A percentile compares a stretch with the other conserved stretches of the same genome.
Conservation (phyloP, 2,113 vertebrate genomes). For the Ameiurus melas region DNA sequence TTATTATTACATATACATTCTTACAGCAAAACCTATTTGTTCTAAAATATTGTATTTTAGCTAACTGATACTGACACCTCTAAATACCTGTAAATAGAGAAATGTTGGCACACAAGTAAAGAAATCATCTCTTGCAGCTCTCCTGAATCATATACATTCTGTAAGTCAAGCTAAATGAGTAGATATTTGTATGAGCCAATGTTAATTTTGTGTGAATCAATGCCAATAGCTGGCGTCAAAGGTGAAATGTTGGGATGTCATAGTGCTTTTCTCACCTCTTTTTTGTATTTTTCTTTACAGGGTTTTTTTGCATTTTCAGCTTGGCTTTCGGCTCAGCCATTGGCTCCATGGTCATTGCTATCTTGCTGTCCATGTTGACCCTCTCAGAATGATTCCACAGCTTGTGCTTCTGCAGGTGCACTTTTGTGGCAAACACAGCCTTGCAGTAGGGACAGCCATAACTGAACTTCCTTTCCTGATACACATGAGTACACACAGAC, state of each 20-base stretch:
- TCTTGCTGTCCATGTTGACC: conserved; percentile 67
- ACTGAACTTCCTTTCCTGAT: conserved; percentile 85
- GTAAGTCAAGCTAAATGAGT: background rate
- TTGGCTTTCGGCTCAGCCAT: conserved; percentile 59
- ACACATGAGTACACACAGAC: conserved; percentile 6
- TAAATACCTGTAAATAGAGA: background rate
- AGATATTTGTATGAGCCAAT: background rate
- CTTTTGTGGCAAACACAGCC: conserved; percentile 91
- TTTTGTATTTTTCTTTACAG: conserved; percentile 79
- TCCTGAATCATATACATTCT: background rate
- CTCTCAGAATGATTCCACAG: conserved; percentile 91
- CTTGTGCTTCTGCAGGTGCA: conserved; percentile 93
- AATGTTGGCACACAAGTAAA: background rate
- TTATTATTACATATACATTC: background rate
- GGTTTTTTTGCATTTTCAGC: conserved; percentile 75
- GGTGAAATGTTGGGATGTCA: background rate
- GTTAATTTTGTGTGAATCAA: background rate
- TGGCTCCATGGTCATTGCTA: conserved; percentile 65
- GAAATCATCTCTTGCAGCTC: background rate
- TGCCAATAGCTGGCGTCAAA: background rate
- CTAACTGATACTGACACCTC: background rate
- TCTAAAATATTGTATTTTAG: background rate
- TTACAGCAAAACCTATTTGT: background rate
- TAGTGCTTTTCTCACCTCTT: conserved; percentile 79
- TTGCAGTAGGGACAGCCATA: conserved; percentile 90